Evolutionary conservation across 2,888 invertebrate genomes (phyloP).

Genomic region (Pediacus dermestoides): DNA sequence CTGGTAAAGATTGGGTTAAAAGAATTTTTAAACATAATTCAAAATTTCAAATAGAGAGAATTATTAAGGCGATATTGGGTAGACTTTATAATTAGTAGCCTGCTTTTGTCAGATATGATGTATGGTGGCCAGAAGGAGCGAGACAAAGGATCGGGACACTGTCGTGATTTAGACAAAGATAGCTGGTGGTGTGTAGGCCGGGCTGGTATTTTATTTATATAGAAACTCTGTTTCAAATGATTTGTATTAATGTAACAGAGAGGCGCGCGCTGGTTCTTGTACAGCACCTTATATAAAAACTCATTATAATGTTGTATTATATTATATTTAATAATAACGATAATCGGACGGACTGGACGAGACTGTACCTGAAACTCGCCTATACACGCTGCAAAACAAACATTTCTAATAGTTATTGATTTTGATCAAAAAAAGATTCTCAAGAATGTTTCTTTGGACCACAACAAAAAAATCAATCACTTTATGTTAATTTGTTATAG

Average conservation of each 20-base stretch:
- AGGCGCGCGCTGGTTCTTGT: slow-evolving; percentile 2
- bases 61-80: slow-evolving; percentile 43
- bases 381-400: too few species aligned
- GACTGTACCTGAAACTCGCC: too few species aligned
- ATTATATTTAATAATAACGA: too few species aligned
- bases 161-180: slow-evolving; percentile 8
- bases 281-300: slow-evolving; percentile 28
- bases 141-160: slow-evolving; percentile 8
- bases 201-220: slow-evolving; percentile 43
- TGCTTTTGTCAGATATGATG: slow-evolving; percentile 44
- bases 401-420: too few species aligned
- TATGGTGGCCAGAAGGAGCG: slow-evolving; percentile 34
- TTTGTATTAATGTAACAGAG: slow-evolving; percentile 38
- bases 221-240: slow-evolving; percentile 41
- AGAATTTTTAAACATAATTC: slow-evolving; percentile 38
- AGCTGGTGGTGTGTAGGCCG: slow-evolving; percentile 32
- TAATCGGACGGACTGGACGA: too few species aligned
- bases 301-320: slow-evolving; percentile 33
- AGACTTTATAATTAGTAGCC: slow-evolving; percentile 45
- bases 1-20: slow-evolving; percentile 19
- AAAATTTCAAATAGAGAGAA: slow-evolving; percentile 44
- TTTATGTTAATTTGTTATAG: too few species aligned
- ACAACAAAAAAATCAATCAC: too few species aligned
- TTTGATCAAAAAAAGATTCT: too few species aligned
- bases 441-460: too few species aligned